Conservation (phyloP, 2,113 vertebrate species). For the Tapirus terrestris region DNA sequence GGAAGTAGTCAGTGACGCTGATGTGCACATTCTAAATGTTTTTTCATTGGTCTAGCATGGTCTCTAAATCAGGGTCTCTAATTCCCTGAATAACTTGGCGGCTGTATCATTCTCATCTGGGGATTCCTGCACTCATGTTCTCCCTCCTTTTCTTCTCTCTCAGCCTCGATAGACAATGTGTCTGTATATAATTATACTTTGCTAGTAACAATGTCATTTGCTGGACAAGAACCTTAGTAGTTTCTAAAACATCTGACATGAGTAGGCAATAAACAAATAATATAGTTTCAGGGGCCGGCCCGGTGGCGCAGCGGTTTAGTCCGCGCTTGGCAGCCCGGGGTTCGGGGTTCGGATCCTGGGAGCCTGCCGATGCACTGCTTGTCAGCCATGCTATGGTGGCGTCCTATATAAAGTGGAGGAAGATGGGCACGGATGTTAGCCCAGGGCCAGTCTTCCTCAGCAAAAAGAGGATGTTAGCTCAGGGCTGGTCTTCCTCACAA, state of each 20-base stretch:
- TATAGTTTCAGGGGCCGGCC: not conserved
- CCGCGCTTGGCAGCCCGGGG: too few species aligned
- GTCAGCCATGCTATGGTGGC: too few species aligned
- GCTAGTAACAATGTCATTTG: not conserved
- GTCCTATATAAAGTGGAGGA: too few species aligned
- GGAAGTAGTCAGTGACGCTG: not conserved
- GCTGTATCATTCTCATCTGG: not conserved
- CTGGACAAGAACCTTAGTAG: not conserved
- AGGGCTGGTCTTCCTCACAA: too few species aligned
- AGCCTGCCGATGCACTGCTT: too few species aligned
- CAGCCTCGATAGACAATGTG: not conserved
- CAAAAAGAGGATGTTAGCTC: too few species aligned
- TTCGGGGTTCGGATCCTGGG: too few species aligned
- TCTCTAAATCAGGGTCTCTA: not conserved
- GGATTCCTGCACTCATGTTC: not conserved
- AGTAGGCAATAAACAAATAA: not conserved
- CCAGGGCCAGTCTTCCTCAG: too few species aligned
- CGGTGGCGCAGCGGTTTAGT: too few species aligned
- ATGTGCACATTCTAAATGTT: not conserved
- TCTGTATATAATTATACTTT: not conserved
- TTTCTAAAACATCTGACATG: not conserved
- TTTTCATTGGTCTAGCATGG: not conserved
- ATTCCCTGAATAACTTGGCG: not conserved
- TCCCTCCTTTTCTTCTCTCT: not conserved
- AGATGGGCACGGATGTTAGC: too few species aligned